Conservation (phyloP, 2,888 invertebrate species). For the Notocelia uddmanniana region DNA sequence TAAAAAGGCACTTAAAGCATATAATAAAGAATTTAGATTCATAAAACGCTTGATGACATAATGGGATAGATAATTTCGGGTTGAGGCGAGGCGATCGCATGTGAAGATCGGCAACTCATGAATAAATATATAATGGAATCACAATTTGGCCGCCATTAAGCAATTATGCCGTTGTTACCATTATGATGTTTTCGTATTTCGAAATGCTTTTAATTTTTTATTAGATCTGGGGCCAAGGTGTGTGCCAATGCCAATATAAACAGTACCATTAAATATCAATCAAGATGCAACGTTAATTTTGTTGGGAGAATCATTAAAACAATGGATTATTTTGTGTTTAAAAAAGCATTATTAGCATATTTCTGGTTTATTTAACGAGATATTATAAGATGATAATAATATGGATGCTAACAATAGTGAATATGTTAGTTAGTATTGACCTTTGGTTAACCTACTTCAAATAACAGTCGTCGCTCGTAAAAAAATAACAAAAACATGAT, state of each 20-base stretch:
- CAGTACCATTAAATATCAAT: slow-evolving; percentile 82
- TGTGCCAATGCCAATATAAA: slow-evolving; percentile 69
- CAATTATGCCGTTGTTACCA: slow-evolving; percentile 82
- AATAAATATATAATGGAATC: slow-evolving; percentile 77
- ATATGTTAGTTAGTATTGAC: slow-evolving; percentile 10
- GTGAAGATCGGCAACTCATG: slow-evolving; percentile 77
- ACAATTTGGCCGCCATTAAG: slow-evolving; percentile 82
- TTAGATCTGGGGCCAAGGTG: slow-evolving; percentile 76
- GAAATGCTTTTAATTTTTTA: slow-evolving; percentile 85
- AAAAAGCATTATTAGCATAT: slow-evolving; percentile 42
- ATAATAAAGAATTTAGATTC: slow-evolving; percentile 80
- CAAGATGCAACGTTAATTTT: slow-evolving; percentile 54
- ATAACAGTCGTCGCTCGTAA: background rate
- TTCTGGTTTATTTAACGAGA: slow-evolving; percentile 36
- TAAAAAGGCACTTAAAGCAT: slow-evolving; percentile 75
- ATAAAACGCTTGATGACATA: slow-evolving; percentile 84
- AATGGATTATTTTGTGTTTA: slow-evolving; percentile 38
- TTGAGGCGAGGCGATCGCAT: slow-evolving; percentile 71
- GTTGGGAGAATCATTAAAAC: slow-evolving; percentile 37
- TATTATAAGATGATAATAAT: slow-evolving; percentile 25
- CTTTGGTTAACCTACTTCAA: background rate
- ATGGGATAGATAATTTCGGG: slow-evolving; percentile 80
- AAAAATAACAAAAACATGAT: background rate
- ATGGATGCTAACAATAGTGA: slow-evolving; percentile 5
- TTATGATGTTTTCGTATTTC: slow-evolving; percentile 81